These are phyloP conservation scores for Drosophila novamexicana DNA, from an alignment of 1,140 invertebrate species.

Conservation along the genomic window DNA sequence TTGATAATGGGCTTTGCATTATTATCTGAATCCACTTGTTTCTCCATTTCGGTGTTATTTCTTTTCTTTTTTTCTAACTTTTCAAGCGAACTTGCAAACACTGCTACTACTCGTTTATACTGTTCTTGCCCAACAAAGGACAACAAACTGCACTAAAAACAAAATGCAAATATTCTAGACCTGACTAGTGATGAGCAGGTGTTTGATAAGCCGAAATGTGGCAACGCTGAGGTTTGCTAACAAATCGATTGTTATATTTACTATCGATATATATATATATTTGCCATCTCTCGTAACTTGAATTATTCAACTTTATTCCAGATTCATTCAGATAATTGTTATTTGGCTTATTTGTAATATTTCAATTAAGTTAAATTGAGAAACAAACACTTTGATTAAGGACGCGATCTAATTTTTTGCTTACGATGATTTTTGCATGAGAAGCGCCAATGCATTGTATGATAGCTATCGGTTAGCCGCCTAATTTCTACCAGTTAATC, in stretches of 20 bases:
- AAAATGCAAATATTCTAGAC: constrained; percentile 17
- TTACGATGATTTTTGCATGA: no score
- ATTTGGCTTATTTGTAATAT: no score
- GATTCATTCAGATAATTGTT: no score
- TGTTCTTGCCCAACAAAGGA: constrained; percentile 10
- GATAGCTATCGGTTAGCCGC: neutral
- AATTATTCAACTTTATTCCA: no score
- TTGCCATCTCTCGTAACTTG: no score
- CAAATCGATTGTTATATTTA: neutral
- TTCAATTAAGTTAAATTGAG: no score
- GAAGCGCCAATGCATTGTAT: no score
- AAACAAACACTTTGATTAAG: no score
- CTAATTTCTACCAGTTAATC: no score
- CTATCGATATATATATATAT: neutral
- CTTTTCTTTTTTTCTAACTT: neutral
- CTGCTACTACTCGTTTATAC: neutral
- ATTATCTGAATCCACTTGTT: constrained; percentile 36
- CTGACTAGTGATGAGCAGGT: constrained; percentile 5
- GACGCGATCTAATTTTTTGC: no score
- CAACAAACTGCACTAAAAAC: constrained; percentile 14
- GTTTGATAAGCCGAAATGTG: neutral
- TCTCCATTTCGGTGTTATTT: constrained; percentile 44
- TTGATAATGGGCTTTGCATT: constrained; percentile 65
- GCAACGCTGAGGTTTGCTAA: neutral
- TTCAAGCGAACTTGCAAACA: neutral